Conservation (phyloP, 2,888 invertebrate species). For the Mesorhabditis spiculigera region DNA sequence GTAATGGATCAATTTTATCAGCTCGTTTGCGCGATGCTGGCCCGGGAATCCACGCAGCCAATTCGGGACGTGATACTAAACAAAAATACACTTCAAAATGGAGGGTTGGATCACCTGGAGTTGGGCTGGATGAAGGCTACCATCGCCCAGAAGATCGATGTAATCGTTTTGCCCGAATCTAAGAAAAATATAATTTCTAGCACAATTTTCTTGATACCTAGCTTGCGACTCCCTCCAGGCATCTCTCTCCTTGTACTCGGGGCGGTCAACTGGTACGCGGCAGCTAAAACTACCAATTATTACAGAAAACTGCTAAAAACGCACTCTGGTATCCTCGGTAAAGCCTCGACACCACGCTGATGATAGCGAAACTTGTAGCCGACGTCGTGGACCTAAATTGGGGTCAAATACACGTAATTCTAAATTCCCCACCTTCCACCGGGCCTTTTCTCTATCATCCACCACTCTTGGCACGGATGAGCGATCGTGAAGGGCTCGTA, state of each 20-base stretch:
- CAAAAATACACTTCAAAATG: not conserved
- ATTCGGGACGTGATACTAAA: constrained; percentile 75
- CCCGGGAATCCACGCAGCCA: constrained; percentile 84
- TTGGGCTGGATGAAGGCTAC: constrained; percentile 76
- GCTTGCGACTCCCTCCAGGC: constrained; percentile 37
- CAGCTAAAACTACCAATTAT: constrained; percentile 11
- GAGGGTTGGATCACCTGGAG: constrained; percentile 60
- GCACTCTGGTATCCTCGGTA: constrained; percentile 50
- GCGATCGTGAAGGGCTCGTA: constrained; percentile 39
- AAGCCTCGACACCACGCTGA: constrained; percentile 48
- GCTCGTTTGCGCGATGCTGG: constrained; percentile 62
- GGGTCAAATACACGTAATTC: not conserved
- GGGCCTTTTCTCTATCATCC: constrained; percentile 49
- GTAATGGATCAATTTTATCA: constrained; percentile 58
- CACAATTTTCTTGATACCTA: constrained; percentile 12
- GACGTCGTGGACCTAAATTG: constrained; percentile 21
- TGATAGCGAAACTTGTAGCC: constrained; percentile 56
- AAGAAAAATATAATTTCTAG: not conserved
- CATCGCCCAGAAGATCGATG: constrained; percentile 79
- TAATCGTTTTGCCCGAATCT: constrained; percentile 56
- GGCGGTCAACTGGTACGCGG: constrained; percentile 39
- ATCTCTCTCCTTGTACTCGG: constrained; percentile 40
- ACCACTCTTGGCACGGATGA: constrained; percentile 50
- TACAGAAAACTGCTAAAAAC: constrained; percentile 5
- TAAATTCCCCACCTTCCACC: constrained; percentile 17